Percentiles rank a stretch among this genome's conserved stretches.
Evolutionary conservation across 1,140 invertebrate species (phyloP).

Genomic region (Brachionus sp.): DNA sequence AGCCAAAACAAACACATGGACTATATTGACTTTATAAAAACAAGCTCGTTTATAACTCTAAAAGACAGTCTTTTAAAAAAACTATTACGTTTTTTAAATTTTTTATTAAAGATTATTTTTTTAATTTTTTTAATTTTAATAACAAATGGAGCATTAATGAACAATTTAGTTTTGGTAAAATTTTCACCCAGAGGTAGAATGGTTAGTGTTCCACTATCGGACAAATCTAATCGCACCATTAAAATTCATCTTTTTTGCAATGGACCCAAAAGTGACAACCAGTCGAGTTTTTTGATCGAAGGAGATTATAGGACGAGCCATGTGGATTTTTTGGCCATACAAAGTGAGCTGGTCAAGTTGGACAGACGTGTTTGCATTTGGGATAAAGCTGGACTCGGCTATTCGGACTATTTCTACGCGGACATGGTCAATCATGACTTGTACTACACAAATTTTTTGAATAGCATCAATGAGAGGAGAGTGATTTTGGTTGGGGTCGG

Average conservation of each 20-base stretch:
- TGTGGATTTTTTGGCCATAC: background rate
- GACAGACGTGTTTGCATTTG: background rate
- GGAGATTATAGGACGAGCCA: background rate
- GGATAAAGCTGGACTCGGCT: constrained; percentile 19
- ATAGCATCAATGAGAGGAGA: background rate
- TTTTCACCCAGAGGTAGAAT: background rate
- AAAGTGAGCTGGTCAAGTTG: background rate
- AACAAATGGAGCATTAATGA: background rate
- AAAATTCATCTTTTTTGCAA: constrained; percentile 19
- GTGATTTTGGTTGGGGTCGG: background rate
- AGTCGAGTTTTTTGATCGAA: constrained; percentile 8
- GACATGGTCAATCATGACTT: background rate
- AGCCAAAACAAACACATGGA: background rate
- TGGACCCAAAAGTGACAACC: background rate
- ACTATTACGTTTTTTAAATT: background rate
- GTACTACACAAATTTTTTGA: background rate
- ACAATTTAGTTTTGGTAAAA: background rate
- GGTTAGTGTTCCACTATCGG: background rate
- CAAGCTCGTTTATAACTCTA: background rate
- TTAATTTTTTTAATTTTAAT: background rate
- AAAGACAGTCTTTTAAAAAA: background rate
- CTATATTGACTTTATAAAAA: background rate
- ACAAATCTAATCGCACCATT: background rate
- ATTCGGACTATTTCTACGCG: constrained; percentile 11
- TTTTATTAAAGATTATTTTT: constrained; percentile 10